These are phyloP conservation scores for Drosophila macrothrix DNA, from an alignment of 2,888 invertebrate species.

Conservation along the genomic window DNA sequence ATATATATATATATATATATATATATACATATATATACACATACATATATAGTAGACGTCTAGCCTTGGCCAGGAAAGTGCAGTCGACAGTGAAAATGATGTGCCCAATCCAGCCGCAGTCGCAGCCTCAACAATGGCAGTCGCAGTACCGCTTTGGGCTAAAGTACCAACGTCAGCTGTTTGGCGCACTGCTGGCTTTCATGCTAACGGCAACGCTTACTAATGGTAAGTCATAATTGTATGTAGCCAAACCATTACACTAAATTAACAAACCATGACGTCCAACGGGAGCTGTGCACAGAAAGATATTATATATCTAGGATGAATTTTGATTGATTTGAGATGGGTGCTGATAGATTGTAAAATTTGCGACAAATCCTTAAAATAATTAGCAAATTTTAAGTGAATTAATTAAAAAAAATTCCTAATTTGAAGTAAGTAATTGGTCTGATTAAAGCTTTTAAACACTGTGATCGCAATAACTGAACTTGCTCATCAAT, in stretches of 20 bases:
- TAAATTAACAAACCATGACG: conserved; percentile 5
- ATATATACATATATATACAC: not conserved
- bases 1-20: not conserved
- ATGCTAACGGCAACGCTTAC: conserved; percentile 65
- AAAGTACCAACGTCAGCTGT: conserved; percentile 69
- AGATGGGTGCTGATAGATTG: not conserved
- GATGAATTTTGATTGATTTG: not conserved
- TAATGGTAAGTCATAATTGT: conserved; percentile 66
- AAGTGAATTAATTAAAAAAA: not conserved
- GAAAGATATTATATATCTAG: not conserved
- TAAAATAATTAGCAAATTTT: not conserved
- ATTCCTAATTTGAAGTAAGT: not conserved
- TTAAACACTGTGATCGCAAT: not conserved
- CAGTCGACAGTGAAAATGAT: conserved; percentile 79
- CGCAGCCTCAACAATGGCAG: conserved; percentile 36
- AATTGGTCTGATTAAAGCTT: not conserved
- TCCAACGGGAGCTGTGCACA: not conserved
- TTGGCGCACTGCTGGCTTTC: conserved; percentile 66
- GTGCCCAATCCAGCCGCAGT: conserved; percentile 52
- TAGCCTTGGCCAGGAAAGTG: conserved; percentile 74
- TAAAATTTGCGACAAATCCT: not conserved
- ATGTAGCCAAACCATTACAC: conserved; percentile 3
- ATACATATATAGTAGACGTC: conserved; percentile 19
- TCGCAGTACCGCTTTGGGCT: conserved; percentile 33
- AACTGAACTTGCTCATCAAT: no score